A percentile compares a stretch with the other conserved stretches of the same genome.
These are phyloP conservation scores for Drosophila nigricruria DNA, from an alignment of 2,888 invertebrate species.

Conservation along the genomic window DNA sequence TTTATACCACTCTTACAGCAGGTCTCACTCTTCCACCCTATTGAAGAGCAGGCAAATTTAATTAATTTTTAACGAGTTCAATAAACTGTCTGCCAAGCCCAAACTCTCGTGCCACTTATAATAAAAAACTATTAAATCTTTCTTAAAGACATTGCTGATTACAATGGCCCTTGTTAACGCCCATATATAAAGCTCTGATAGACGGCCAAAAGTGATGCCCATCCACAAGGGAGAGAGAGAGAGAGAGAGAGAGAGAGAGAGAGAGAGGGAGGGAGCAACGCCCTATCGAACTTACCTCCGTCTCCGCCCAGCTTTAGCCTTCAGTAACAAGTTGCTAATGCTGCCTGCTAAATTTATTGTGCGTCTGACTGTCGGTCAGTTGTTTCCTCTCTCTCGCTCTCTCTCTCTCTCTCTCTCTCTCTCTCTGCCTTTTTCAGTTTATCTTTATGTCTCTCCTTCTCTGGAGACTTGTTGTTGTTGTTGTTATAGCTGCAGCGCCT, in stretches of 20 bases:
- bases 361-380: slow-evolving; percentile 51
- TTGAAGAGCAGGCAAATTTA: neutral
- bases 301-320: neutral
- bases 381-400: neutral
- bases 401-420: neutral
- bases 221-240: neutral
- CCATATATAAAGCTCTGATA: slow-evolving; percentile 25
- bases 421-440: slow-evolving; percentile 5
- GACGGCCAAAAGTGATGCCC: slow-evolving; percentile 29
- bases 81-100: neutral
- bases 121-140: slow-evolving; percentile 28
- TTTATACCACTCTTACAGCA: too few species aligned
- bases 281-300: neutral
- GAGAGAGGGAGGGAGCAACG: neutral
- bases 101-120: neutral
- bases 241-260: neutral
- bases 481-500: slow-evolving; percentile 71
- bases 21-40: neutral
- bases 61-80: slow-evolving; percentile 12
- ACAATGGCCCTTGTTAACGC: slow-evolving; percentile 26
- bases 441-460: slow-evolving; percentile 10
- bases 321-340: slow-evolving; percentile 62
- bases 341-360: slow-evolving; percentile 63
- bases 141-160: slow-evolving; percentile 10
- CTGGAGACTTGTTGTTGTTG: slow-evolving; percentile 34